A percentile compares a stretch with the other conserved stretches of the same genome.
These are phyloP conservation scores for Chouioia cunea DNA, from an alignment of 2,888 invertebrate genomes.

Conservation along the genomic window DNA sequence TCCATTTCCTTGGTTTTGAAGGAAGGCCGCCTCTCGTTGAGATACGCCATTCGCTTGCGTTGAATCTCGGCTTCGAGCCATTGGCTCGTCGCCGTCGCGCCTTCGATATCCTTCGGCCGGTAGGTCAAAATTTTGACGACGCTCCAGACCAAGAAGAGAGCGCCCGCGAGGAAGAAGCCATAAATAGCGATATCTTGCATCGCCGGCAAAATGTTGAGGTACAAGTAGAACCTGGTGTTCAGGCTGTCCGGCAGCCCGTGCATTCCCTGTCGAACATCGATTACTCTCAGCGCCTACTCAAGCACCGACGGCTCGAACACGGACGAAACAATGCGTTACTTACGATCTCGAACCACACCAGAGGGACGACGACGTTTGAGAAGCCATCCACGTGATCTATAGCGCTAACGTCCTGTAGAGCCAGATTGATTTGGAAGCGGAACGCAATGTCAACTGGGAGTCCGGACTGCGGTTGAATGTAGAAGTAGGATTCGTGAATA, in stretches of 20 bases:
- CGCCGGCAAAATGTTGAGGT: conserved; percentile 79
- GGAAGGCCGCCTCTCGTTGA: conserved; percentile 56
- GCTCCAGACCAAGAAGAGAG: conserved; percentile 70
- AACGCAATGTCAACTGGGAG: conserved; percentile 83
- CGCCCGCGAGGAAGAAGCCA: conserved; percentile 70
- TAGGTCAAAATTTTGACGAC: conserved; percentile 64
- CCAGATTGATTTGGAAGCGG: conserved; percentile 90
- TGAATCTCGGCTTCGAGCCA: conserved; percentile 61
- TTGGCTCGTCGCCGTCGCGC: conserved; percentile 46
- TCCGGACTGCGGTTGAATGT: conserved; percentile 85
- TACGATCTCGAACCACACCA: conserved; percentile 93
- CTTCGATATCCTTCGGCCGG: conserved; percentile 49
- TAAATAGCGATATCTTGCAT: conserved; percentile 74
- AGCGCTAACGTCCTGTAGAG: conserved; percentile 76
- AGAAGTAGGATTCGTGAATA: conserved; percentile 78
- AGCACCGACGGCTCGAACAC: too few relatives aligned
- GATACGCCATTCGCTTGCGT: conserved; percentile 57
- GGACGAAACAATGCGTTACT: conserved; percentile 69
- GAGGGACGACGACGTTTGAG: conserved; percentile 80
- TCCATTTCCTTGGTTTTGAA: conserved; percentile 65
- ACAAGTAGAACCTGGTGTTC: conserved; percentile 77
- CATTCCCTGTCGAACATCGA: conserved; percentile 74
- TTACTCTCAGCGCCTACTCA: too few relatives aligned
- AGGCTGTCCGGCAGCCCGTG: conserved; percentile 75
- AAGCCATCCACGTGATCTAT: conserved; percentile 79